Conservation (phyloP, 2,888 invertebrate species). For the Andrena fulva region DNA sequence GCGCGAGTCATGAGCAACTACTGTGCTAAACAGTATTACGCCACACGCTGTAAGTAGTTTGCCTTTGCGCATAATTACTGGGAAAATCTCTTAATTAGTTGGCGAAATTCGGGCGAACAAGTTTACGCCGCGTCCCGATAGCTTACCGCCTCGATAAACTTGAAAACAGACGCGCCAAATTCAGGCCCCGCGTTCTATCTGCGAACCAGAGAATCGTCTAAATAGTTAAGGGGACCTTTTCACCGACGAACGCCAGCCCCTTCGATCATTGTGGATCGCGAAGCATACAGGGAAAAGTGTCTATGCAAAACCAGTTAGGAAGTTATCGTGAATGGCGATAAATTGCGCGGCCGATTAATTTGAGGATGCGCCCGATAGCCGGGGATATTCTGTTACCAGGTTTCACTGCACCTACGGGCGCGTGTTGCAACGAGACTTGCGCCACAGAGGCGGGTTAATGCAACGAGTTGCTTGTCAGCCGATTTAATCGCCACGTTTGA, state of each 20-base stretch:
- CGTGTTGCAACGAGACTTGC: slow-evolving; percentile 36
- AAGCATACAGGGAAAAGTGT: background rate
- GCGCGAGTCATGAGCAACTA: background rate
- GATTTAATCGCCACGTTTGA: slow-evolving; percentile 53
- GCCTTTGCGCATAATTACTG: slow-evolving; percentile 5
- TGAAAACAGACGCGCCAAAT: background rate
- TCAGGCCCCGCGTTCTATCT: background rate
- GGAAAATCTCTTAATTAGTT: slow-evolving; percentile 16
- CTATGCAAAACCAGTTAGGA: background rate
- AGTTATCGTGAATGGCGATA: background rate
- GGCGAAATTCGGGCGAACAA: slow-evolving; percentile 8
- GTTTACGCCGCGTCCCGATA: slow-evolving; percentile 12
- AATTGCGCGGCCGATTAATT: background rate
- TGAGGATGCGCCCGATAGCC: slow-evolving; percentile 13
- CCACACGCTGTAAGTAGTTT: background rate
- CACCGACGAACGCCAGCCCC: too few relatives aligned
- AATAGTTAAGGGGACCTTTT: slow-evolving; percentile 5
- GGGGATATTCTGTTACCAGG: slow-evolving; percentile 36
- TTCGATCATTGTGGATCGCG: background rate
- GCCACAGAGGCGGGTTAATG: slow-evolving; percentile 35
- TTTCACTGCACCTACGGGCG: slow-evolving; percentile 15
- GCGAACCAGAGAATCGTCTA: background rate
- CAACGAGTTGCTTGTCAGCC: slow-evolving; percentile 35
- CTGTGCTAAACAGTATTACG: background rate
- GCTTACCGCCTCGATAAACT: background rate